These are phyloP conservation scores for Leptopterna dolabrata DNA, from an alignment of 2,888 invertebrate species.

Conservation along the genomic window DNA sequence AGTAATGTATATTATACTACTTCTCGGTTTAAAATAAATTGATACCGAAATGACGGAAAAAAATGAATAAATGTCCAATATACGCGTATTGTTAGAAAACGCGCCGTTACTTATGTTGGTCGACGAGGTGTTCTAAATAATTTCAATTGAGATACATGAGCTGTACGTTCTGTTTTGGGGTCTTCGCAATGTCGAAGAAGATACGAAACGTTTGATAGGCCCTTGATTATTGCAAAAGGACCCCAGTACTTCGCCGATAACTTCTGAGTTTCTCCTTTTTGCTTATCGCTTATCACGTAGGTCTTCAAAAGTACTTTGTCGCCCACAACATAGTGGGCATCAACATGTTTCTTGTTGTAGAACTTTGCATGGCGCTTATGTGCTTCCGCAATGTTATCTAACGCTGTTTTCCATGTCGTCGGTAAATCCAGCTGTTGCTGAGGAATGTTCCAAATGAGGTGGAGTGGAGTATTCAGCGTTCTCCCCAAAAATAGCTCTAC, in stretches of 20 bases:
- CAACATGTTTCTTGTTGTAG: slow-evolving; percentile 7
- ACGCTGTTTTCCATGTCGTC: neutral
- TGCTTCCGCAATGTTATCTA: neutral
- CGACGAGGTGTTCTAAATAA: no score
- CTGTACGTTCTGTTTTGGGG: no score
- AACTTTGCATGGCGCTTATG: neutral
- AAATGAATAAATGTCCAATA: no score
- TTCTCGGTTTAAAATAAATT: no score
- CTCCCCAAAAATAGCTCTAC: slow-evolving; percentile 8
- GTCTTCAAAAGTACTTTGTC: neutral
- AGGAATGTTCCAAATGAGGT: slow-evolving; percentile 8
- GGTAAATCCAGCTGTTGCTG: neutral
- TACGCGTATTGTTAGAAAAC: no score
- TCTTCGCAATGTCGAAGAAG: neutral
- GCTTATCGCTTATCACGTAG: neutral
- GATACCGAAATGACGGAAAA: no score
- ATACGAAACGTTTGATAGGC: neutral
- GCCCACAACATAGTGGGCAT: neutral
- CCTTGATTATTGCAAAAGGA: neutral
- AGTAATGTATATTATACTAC: no score
- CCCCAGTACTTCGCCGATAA: neutral
- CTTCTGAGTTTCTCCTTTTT: neutral
- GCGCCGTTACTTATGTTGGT: no score
- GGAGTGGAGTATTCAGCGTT: no score
- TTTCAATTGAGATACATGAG: no score